These are phyloP conservation scores for Toxonevra muliebris DNA, from an alignment of 2,888 invertebrate genomes.

Conservation along the genomic window DNA sequence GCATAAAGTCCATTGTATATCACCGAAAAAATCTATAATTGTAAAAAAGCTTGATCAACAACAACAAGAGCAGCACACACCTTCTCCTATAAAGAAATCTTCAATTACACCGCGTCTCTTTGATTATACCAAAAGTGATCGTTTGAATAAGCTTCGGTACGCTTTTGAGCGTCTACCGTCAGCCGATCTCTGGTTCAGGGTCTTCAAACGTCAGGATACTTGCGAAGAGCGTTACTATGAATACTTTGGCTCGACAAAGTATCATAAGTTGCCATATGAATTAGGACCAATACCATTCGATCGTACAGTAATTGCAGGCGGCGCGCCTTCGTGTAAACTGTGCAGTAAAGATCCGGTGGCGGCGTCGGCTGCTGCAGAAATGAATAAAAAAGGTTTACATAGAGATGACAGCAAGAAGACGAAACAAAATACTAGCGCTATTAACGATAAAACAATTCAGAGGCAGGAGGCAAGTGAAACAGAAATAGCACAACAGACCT, in stretches of 20 bases:
- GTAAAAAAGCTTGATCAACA: not conserved
- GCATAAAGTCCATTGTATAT: not conserved
- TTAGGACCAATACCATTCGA: constrained; percentile 73
- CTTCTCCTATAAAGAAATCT: constrained; percentile 19
- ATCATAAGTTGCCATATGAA: constrained; percentile 75
- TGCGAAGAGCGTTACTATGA: constrained; percentile 73
- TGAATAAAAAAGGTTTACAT: constrained; percentile 6
- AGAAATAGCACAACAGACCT: constrained; percentile 14
- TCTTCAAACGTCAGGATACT: constrained; percentile 79
- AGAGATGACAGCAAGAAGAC: constrained; percentile 6
- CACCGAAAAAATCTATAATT: not conserved
- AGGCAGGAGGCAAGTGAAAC: not conserved
- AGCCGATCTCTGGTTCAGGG: constrained; percentile 81
- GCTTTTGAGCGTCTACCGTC: constrained; percentile 77
- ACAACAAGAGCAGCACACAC: not conserved
- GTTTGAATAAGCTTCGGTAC: constrained; percentile 50
- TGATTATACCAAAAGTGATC: constrained; percentile 54
- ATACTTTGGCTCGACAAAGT: constrained; percentile 62
- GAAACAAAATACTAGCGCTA: constrained; percentile 9
- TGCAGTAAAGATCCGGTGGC: constrained; percentile 50
- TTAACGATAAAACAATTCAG: not conserved
- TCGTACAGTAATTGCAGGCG: constrained; percentile 55
- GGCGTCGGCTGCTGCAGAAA: not conserved
- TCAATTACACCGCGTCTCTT: constrained; percentile 39
- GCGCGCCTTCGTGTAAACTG: constrained; percentile 65